Percentiles rank a stretch among this genome's conserved stretches.
These are phyloP conservation scores for Wiebesia pumilae DNA, from an alignment of 1,140 invertebrate species.

Conservation along the genomic window DNA sequence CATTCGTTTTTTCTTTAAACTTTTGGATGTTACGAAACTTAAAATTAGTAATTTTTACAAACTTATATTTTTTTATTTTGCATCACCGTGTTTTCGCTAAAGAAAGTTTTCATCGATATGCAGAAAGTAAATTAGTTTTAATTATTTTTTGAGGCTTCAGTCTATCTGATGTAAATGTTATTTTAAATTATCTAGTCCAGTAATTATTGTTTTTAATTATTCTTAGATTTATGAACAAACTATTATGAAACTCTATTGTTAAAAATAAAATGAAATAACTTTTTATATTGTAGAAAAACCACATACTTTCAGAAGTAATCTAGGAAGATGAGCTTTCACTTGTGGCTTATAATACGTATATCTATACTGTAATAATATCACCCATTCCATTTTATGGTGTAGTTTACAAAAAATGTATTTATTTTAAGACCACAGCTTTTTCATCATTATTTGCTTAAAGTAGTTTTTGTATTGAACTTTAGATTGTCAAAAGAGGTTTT, in stretches of 20 bases:
- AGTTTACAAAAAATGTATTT: neutral
- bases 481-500: no score
- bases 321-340: neutral
- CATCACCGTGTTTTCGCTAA: no score
- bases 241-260: neutral
- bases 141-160: no score
- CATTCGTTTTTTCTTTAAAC: neutral
- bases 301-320: neutral
- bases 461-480: neutral
- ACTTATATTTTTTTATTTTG: no score
- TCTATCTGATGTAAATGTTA: no score
- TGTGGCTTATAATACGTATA: neutral
- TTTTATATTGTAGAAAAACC: neutral
- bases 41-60: no score
- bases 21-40: neutral
- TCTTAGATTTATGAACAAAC: neutral
- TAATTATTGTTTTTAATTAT: no score
- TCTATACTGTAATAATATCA: neutral
- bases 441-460: neutral
- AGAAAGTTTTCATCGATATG: no score
- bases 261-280: neutral
- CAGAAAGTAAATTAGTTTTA: no score
- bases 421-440: neutral
- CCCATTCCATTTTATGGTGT: neutral
- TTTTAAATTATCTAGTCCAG: no score